These are phyloP conservation scores for Macheiramphus alcinus DNA, from an alignment of 2,113 vertebrate genomes.

Conservation along the genomic window DNA sequence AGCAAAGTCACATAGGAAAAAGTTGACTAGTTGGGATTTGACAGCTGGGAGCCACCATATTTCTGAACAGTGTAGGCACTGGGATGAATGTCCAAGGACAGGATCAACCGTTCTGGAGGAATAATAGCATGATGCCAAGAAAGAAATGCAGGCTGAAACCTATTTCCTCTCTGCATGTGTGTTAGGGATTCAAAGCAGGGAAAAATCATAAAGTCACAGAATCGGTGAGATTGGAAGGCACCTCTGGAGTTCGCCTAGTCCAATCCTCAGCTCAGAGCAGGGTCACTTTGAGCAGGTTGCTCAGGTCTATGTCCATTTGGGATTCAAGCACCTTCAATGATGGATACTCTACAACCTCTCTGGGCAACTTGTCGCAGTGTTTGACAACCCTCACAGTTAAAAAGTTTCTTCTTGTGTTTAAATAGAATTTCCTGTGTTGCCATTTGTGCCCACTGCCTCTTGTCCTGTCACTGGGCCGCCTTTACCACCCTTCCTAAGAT, in stretches of 20 bases:
- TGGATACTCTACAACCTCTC: neutral
- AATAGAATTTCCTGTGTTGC: neutral
- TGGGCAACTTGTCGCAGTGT: neutral
- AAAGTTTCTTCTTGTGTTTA: neutral
- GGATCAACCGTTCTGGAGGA: neutral
- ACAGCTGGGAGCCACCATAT: rapidly evolving
- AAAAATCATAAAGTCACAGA: neutral
- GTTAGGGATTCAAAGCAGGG: neutral
- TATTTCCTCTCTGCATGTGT: neutral
- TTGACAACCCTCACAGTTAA: neutral
- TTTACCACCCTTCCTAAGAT: neutral
- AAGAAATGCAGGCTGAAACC: neutral
- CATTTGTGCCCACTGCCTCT: neutral
- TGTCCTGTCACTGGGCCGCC: neutral
- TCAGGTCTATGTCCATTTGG: neutral
- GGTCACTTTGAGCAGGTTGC: neutral
- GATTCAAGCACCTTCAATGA: neutral
- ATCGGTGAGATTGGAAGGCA: rapidly evolving
- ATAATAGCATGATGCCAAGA: neutral
- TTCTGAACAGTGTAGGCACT: neutral
- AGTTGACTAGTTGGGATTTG: neutral
- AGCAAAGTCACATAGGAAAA: neutral
- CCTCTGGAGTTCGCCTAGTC: neutral
- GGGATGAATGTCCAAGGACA: neutral
- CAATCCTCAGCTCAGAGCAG: rapidly evolving